Conservation (phyloP, 2,888 invertebrate species). For the Heteromyza rotundicornis region DNA sequence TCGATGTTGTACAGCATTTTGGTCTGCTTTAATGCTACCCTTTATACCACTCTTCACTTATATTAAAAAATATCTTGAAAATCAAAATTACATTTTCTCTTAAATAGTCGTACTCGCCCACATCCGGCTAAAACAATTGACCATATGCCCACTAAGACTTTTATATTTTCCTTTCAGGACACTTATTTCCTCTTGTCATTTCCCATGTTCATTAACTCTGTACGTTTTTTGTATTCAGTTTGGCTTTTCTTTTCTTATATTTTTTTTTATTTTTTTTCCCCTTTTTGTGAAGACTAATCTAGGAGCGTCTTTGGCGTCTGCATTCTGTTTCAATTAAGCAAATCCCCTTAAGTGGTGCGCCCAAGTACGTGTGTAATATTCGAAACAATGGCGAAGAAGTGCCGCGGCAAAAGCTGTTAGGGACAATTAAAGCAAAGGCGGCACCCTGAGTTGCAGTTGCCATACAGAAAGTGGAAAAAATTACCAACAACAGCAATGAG, state of each 20-base stretch:
- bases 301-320: constrained; percentile 21
- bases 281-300: not conserved
- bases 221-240: too few species aligned
- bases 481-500: not conserved
- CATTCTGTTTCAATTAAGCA: constrained; percentile 55
- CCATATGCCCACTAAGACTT: too few species aligned
- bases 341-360: constrained; percentile 53
- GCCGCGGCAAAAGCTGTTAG: constrained; percentile 6
- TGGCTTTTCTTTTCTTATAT: not conserved
- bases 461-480: not conserved
- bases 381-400: not conserved
- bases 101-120: too few species aligned
- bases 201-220: too few species aligned
- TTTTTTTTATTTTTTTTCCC: not conserved
- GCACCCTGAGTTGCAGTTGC: not conserved
- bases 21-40: too few species aligned
- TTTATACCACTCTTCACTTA: too few species aligned
- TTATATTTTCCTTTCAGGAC: too few species aligned
- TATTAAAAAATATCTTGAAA: too few species aligned
- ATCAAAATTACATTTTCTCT: too few species aligned
- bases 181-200: too few species aligned
- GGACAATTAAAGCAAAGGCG: not conserved
- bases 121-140: too few species aligned
- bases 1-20: too few species aligned
- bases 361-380: constrained; percentile 11